A percentile compares a stretch with the other conserved stretches of the same genome.
These are phyloP conservation scores for Trichopoda pennipes DNA, from an alignment of 2,888 invertebrate species.

Conservation along the genomic window DNA sequence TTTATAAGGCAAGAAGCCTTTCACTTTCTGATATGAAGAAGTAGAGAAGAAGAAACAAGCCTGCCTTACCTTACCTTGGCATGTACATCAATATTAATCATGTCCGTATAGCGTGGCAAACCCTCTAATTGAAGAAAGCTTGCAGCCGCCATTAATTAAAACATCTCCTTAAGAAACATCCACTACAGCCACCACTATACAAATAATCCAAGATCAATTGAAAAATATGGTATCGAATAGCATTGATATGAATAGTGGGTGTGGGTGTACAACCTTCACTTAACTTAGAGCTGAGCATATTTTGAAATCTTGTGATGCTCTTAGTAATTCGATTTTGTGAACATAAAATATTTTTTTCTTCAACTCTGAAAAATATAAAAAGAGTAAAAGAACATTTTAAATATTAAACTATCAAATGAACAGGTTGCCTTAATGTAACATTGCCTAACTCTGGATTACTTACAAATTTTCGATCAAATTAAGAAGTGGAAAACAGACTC, in stretches of 20 bases:
- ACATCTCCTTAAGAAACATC: slow-evolving; percentile 91
- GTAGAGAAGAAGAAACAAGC: not conserved
- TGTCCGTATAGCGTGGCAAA: slow-evolving; percentile 89
- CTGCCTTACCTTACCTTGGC: slow-evolving; percentile 91
- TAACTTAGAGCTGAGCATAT: slow-evolving; percentile 90
- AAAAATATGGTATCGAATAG: slow-evolving; percentile 95
- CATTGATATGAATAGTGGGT: slow-evolving; percentile 95
- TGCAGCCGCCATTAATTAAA: slow-evolving; percentile 92
- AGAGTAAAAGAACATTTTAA: not conserved
- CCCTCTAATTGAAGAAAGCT: slow-evolving; percentile 95
- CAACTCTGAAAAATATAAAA: slow-evolving; percentile 84
- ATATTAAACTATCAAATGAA: not conserved
- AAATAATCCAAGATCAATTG: slow-evolving; percentile 95
- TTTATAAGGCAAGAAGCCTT: no score
- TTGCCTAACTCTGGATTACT: slow-evolving; percentile 96
- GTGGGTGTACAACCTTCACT: slow-evolving; percentile 88
- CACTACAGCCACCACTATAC: slow-evolving; percentile 93
- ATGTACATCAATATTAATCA: slow-evolving; percentile 93
- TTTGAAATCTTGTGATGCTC: slow-evolving; percentile 92
- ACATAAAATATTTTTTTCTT: slow-evolving; percentile 95
- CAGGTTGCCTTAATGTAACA: slow-evolving; percentile 88
- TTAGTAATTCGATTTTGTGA: slow-evolving; percentile 95
- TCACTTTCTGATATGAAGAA: not conserved
- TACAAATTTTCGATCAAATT: slow-evolving; percentile 95
- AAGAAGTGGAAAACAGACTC: slow-evolving; percentile 86